Conservation (phyloP, 1,140 invertebrate species). For the Atta texana region DNA sequence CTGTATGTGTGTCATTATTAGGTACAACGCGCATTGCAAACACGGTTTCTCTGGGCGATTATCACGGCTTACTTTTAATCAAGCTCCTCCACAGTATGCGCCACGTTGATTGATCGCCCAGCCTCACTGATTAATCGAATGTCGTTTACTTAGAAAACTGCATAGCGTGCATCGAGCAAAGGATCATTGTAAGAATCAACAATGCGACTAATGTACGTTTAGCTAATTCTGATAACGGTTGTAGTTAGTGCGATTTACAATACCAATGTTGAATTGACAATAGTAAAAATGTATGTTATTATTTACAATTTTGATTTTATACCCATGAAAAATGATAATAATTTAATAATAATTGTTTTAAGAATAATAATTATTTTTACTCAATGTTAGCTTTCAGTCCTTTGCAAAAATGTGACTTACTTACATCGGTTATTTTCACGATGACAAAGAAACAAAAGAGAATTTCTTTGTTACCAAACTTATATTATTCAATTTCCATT, state of each 20-base stretch:
- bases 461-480: not conserved
- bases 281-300: not conserved
- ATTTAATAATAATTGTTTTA: not conserved
- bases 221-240: not conserved
- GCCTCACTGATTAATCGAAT: conserved; percentile 56
- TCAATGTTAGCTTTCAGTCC: not conserved
- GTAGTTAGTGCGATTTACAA: not conserved
- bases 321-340: not conserved
- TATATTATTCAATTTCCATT: conserved; percentile 3
- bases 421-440: not conserved
- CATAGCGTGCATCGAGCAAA: conserved; percentile 29
- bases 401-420: not conserved
- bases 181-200: conserved; percentile 45
- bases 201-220: conserved; percentile 49
- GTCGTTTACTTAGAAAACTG: conserved; percentile 59
- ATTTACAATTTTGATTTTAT: not conserved
- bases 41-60: conserved; percentile 28
- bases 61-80: conserved; percentile 42
- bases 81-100: conserved; percentile 17
- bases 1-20: conserved; percentile 22
- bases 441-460: not conserved
- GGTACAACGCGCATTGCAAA: conserved; percentile 1
- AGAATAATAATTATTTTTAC: not conserved
- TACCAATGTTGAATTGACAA: not conserved
- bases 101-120: conserved; percentile 42